phyloP scores from a whole-genome alignment of 2,888 invertebrate genomes.

The Drosophila rubida region DNA sequence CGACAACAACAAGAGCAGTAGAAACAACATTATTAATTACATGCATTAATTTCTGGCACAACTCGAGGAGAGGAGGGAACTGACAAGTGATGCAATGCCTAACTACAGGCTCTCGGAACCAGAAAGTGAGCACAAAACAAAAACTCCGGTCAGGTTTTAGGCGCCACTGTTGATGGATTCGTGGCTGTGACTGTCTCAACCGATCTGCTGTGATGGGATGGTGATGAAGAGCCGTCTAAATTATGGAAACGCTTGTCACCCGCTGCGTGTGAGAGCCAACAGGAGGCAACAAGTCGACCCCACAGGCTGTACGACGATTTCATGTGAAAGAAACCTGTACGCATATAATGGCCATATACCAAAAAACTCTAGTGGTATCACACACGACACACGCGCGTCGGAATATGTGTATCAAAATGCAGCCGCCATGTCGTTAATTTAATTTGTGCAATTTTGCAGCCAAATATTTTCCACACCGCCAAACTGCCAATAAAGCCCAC shows the following conservation, averaged over 20 bases:
- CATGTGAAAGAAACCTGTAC: conserved; percentile 59
- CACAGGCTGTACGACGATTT: conserved; percentile 59
- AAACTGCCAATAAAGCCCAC: conserved; percentile 81
- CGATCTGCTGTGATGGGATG: conserved; percentile 13
- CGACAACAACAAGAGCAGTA: conserved; percentile 27
- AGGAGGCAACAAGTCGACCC: conserved; percentile 59
- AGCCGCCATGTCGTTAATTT: conserved; percentile 77
- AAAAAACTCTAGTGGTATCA: conserved; percentile 38
- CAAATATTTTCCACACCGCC: conserved; percentile 79
- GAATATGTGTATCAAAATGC: conserved; percentile 22
- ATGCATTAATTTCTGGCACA: conserved; percentile 75
- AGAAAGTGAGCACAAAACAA: conserved; percentile 6
- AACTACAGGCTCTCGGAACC: conserved; percentile 24
- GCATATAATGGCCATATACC: not conserved
- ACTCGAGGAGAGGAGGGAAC: conserved; percentile 27
- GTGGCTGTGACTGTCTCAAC: conserved; percentile 9
- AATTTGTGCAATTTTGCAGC: conserved; percentile 77
- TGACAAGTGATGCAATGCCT: conserved; percentile 74
- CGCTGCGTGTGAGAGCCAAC: conserved; percentile 68
- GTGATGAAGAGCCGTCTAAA: conserved; percentile 78
- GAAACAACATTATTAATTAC: conserved; percentile 75
- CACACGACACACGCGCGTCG: not conserved
- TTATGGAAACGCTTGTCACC: conserved; percentile 81
- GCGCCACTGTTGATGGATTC: conserved; percentile 83
- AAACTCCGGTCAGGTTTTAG: conserved; percentile 51